A percentile compares a stretch with the other conserved stretches of the same genome.
These are phyloP conservation scores for Metaphire vulgaris DNA, from an alignment of 1,140 invertebrate species.

Conservation along the genomic window DNA sequence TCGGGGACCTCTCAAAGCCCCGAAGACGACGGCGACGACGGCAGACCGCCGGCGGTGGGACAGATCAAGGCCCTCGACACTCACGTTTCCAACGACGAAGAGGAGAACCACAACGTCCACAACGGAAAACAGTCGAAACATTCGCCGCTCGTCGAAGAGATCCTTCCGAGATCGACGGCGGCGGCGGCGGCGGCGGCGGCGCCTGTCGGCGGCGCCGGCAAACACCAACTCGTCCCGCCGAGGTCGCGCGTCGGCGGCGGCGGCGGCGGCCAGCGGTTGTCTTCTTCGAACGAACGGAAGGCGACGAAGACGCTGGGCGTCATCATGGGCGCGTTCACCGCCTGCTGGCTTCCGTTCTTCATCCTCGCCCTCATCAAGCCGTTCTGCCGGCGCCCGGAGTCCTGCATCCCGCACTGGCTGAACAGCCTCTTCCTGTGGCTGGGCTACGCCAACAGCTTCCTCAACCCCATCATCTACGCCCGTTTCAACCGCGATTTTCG, in stretches of 20 bases:
- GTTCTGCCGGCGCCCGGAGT: slow-evolving; percentile 51
- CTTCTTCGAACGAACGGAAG: slow-evolving; percentile 64
- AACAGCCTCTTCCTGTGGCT: slow-evolving; percentile 62
- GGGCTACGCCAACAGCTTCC: slow-evolving; percentile 89
- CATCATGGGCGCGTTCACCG: slow-evolving; percentile 59
- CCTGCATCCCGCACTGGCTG: slow-evolving; percentile 18
- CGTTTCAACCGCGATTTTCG: slow-evolving; percentile 95
- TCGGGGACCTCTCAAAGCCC: slow-evolving; percentile 12
- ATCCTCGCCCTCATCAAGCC: slow-evolving; percentile 57
- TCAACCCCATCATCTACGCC: slow-evolving; percentile 93
- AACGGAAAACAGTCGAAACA: not conserved
- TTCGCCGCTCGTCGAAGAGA: slow-evolving; percentile 1
- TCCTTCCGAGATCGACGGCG: not conserved
- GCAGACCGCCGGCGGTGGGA: not conserved
- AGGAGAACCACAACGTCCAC: not conserved
- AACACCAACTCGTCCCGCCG: not conserved
- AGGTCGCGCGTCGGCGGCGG: not conserved
- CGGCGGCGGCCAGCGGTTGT: slow-evolving; percentile 10
- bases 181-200: slow-evolving; percentile 3
- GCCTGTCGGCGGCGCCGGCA: slow-evolving; percentile 13
- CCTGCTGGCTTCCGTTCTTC: slow-evolving; percentile 60
- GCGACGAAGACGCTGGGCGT: slow-evolving; percentile 76
- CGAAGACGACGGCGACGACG: not conserved
- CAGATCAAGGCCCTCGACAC: too few relatives aligned
- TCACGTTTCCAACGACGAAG: not conserved